phyloP scores from a whole-genome alignment of 2,113 vertebrate species.

The Lepus americanus region DNA sequence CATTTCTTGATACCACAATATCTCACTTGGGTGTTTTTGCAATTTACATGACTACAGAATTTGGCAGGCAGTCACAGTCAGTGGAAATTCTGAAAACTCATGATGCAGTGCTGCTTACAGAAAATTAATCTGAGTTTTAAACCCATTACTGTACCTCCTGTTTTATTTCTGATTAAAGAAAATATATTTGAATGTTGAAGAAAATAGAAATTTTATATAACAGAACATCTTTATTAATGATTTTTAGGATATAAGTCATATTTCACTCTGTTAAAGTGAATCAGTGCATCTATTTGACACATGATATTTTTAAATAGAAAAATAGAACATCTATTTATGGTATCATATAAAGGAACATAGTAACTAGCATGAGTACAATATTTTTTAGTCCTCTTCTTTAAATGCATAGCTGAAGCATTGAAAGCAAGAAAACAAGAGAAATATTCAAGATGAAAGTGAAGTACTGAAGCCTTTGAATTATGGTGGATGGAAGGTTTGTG shows the following conservation, averaged over 20 bases:
- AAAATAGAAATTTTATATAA: background rate
- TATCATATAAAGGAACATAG: background rate
- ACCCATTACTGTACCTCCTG: background rate
- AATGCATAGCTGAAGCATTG: background rate
- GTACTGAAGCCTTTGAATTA: background rate
- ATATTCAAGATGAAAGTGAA: background rate
- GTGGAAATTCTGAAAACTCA: constrained; percentile 48
- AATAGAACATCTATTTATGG: background rate
- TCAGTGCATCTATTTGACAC: background rate
- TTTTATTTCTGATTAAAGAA: constrained; percentile 48
- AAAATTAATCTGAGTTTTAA: constrained; percentile 53
- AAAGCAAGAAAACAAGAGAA: background rate
- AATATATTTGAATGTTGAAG: background rate
- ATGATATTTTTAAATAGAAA: constrained; percentile 5
- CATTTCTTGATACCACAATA: constrained; percentile 3
- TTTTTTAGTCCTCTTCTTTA: background rate
- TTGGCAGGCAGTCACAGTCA: background rate
- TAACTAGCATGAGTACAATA: background rate
- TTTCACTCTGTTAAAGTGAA: constrained; percentile 45
- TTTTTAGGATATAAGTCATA: background rate
- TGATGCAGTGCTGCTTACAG: constrained; percentile 14
- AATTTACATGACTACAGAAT: constrained; percentile 11
- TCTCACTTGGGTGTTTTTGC: background rate
- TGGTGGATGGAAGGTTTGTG: background rate
- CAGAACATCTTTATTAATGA: background rate